These are phyloP conservation scores for Syngnathus floridae DNA, from an alignment of 2,113 vertebrate species.

Conservation along the genomic window DNA sequence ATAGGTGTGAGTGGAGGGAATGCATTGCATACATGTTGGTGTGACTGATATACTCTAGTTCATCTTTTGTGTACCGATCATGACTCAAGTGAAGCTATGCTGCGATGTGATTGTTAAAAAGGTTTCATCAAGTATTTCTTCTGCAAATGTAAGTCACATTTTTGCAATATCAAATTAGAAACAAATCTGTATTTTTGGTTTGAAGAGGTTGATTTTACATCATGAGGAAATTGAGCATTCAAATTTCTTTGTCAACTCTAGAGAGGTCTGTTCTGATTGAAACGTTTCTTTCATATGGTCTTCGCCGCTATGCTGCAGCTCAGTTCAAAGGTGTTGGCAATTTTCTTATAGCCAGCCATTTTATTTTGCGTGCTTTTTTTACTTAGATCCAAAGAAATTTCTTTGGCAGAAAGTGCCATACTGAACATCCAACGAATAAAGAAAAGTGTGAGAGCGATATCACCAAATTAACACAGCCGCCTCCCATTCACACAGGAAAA, in stretches of 20 bases:
- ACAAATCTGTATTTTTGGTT: too few relatives aligned
- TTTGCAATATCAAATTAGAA: not conserved
- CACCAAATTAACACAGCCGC: too few relatives aligned
- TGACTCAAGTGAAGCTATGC: slow-evolving; percentile 17
- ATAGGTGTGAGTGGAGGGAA: slow-evolving; percentile 11
- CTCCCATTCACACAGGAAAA: too few relatives aligned
- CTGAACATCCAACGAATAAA: too few relatives aligned
- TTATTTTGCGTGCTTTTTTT: not conserved
- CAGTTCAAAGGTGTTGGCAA: not conserved
- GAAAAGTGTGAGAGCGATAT: too few relatives aligned
- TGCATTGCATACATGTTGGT: slow-evolving; percentile 9
- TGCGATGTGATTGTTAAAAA: not conserved
- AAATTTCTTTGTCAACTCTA: too few relatives aligned
- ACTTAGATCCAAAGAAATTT: too few relatives aligned
- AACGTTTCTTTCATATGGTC: too few relatives aligned
- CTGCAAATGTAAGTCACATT: not conserved
- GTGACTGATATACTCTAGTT: slow-evolving; percentile 7
- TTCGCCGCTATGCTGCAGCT: not conserved
- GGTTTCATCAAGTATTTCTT: not conserved
- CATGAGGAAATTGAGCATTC: too few relatives aligned
- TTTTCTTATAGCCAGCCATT: not conserved
- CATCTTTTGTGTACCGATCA: slow-evolving; percentile 9
- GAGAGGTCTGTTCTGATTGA: too few relatives aligned
- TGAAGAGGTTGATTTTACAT: too few relatives aligned
- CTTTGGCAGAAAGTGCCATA: too few relatives aligned